Conservation (phyloP, 2,797 vertebrate genomes). For the Holocentrus rufus region DNA sequence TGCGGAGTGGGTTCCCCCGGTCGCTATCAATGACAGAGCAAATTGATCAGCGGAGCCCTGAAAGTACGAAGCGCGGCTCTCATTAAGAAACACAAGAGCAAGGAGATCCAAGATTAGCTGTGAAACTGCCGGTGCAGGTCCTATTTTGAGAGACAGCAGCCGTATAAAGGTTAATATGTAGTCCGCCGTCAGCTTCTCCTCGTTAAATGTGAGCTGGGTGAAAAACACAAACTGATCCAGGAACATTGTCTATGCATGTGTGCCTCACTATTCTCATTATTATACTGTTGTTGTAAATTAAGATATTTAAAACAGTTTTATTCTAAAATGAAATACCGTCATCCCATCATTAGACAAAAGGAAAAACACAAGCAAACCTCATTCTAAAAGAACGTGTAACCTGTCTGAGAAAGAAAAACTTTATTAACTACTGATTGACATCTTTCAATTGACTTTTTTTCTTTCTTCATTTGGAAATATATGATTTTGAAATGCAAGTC, state of each 20-base stretch:
- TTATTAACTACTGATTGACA: no score
- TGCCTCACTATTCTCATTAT: background rate
- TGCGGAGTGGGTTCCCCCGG: slow-evolving; percentile 2
- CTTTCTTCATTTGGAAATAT: no score
- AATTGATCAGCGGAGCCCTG: background rate
- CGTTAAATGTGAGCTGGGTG: background rate
- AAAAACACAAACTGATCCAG: background rate
- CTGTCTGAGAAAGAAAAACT: no score
- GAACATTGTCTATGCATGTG: background rate
- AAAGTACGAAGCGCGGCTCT: background rate
- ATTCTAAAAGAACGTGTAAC: no score
- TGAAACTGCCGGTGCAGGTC: slow-evolving; percentile 23
- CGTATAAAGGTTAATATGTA: slow-evolving; percentile 18
- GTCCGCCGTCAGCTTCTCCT: background rate
- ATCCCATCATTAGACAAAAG: no score
- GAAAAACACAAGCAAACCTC: no score
- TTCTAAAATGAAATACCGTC: no score
- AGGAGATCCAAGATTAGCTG: slow-evolving; percentile 30
- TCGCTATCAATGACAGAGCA: background rate
- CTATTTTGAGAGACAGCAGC: background rate
- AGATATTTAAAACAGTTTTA: no score
- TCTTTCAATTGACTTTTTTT: no score
- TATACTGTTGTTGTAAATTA: no score
- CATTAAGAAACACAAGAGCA: background rate
- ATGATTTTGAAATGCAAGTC: background rate